These are phyloP conservation scores for Elephantulus edwardii DNA, from an alignment of 2,113 vertebrate genomes.

Conservation along the genomic window DNA sequence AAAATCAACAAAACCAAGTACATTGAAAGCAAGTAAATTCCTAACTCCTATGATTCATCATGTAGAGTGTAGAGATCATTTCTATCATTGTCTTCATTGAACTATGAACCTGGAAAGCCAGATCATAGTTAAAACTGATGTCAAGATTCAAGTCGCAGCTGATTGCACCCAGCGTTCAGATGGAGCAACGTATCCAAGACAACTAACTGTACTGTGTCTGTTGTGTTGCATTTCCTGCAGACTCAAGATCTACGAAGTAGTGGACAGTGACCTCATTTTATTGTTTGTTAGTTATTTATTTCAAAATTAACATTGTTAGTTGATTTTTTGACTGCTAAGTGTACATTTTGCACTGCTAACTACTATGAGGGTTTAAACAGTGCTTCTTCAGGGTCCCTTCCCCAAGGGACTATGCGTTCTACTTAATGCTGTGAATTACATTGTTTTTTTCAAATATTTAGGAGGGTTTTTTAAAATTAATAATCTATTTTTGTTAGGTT, in stretches of 20 bases:
- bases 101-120: slow-evolving; percentile 64
- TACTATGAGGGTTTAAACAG: slow-evolving; percentile 79
- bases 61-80: slow-evolving; percentile 59
- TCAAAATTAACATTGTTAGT: slow-evolving; percentile 81
- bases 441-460: slow-evolving; percentile 81
- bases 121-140: slow-evolving; percentile 23
- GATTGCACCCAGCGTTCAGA: slow-evolving; percentile 66
- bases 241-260: slow-evolving; percentile 75
- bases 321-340: slow-evolving; percentile 82
- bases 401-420: slow-evolving; percentile 75
- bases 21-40: slow-evolving; percentile 58
- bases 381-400: slow-evolving; percentile 75
- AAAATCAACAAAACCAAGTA: slow-evolving; percentile 4
- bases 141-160: slow-evolving; percentile 56
- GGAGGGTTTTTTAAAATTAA: slow-evolving; percentile 66
- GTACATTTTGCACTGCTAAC: slow-evolving; percentile 85
- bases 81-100: slow-evolving; percentile 61
- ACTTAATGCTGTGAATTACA: slow-evolving; percentile 89
- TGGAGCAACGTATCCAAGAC: slow-evolving; percentile 61
- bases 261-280: slow-evolving; percentile 82
- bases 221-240: slow-evolving; percentile 63
- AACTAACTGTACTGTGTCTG: slow-evolving; percentile 64
- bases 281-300: slow-evolving; percentile 87
- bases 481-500: slow-evolving; percentile 82
- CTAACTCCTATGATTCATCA: slow-evolving; percentile 53